Evolutionary conservation across 2,797 vertebrate genomes (phyloP).

Genomic region (Phrynocephalus guinanensis): DNA sequence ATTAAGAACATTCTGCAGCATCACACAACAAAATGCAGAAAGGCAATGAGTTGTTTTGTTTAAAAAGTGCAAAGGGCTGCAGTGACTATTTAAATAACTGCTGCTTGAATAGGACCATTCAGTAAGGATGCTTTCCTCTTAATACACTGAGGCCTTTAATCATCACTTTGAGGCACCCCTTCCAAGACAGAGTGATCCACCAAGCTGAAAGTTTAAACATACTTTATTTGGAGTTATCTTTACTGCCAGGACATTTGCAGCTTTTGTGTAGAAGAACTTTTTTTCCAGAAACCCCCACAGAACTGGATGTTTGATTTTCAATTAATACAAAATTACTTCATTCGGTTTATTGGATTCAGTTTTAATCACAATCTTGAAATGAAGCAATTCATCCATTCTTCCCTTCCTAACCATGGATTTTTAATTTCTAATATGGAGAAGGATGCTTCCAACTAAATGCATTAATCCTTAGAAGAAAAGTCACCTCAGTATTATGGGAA

Average conservation of each 20-base stretch:
- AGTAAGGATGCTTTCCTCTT: background rate
- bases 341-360: background rate
- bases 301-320: background rate
- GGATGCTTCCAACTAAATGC: background rate
- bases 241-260: background rate
- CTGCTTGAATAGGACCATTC: background rate
- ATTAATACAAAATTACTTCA: background rate
- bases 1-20: constrained; percentile 13
- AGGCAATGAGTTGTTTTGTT: background rate
- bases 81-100: background rate
- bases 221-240: background rate
- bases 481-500: background rate
- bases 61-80: background rate
- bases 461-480: background rate
- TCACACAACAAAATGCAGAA: constrained; percentile 7
- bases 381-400: background rate
- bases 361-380: background rate
- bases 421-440: background rate
- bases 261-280: background rate
- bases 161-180: background rate
- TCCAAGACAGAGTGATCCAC: background rate
- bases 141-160: background rate
- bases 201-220: background rate
- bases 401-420: background rate
- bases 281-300: background rate